A percentile compares a stretch with the other conserved stretches of the same genome.
Conservation (phyloP, 2,113 vertebrate genomes). For the Bambusicola thoracicus region DNA sequence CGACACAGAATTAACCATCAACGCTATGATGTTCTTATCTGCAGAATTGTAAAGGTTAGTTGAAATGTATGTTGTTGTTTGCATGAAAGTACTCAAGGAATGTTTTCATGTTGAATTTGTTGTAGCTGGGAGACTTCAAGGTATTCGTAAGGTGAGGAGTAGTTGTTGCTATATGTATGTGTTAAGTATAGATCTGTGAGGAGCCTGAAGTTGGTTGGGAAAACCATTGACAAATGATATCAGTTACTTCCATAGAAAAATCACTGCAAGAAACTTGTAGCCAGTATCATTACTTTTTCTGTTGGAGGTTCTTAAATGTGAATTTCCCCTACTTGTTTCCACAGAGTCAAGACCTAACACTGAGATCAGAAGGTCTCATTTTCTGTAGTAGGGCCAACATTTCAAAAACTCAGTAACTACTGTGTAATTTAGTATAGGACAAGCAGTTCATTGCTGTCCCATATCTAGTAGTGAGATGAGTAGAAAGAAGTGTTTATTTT, state of each 20-base stretch:
- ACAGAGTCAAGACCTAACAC: background rate
- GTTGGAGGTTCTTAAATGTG: background rate
- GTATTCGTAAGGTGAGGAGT: background rate
- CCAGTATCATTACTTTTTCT: background rate
- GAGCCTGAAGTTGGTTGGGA: background rate
- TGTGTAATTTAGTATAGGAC: background rate
- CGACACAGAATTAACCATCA: conserved; percentile 96
- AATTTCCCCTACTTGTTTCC: background rate
- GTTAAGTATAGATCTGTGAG: background rate
- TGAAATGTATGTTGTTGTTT: background rate
- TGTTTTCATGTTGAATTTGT: background rate
- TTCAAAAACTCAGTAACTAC: background rate
- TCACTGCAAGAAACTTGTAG: background rate
- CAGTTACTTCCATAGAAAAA: background rate
- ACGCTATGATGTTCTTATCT: conserved; percentile 96
- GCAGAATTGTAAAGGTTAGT: conserved; percentile 94
- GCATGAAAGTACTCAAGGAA: background rate
- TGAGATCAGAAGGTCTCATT: background rate
- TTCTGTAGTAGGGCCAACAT: background rate
- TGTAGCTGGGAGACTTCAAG: background rate
- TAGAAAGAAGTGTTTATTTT: background rate
- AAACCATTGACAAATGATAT: background rate
- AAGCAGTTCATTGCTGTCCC: background rate
- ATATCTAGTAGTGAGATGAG: background rate
- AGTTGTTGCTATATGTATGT: background rate